These are phyloP conservation scores for Spondyliosoma cantharus DNA, from an alignment of 2,797 vertebrate species.

Conservation along the genomic window DNA sequence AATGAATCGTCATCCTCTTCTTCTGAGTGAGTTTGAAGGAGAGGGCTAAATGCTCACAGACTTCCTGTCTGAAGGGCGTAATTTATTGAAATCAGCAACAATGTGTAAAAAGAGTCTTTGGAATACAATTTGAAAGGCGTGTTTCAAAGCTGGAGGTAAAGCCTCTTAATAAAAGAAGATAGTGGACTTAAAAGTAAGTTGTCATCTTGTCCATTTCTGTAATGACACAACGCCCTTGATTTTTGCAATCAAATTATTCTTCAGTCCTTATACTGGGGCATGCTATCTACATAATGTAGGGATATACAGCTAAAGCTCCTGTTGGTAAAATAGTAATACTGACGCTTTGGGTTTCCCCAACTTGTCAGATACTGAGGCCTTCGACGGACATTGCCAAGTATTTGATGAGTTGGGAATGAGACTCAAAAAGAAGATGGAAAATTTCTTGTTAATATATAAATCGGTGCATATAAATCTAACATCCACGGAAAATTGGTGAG, in stretches of 20 bases:
- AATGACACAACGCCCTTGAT: conserved; percentile 27
- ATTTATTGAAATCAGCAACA: conserved; percentile 27
- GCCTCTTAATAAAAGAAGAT: conserved; percentile 8
- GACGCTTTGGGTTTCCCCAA: too few species aligned
- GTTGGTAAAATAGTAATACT: too few species aligned
- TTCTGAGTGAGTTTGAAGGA: conserved; percentile 6
- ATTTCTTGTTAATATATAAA: neutral
- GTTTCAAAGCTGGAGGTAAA: conserved; percentile 26
- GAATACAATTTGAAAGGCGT: neutral
- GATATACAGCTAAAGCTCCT: neutral
- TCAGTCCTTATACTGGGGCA: conserved; percentile 4
- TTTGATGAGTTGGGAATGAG: neutral
- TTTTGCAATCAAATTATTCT: neutral
- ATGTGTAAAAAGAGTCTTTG: conserved; percentile 9
- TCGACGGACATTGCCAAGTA: too few species aligned
- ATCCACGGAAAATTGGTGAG: neutral
- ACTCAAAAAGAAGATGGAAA: neutral
- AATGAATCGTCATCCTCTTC: neutral
- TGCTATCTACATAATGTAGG: neutral
- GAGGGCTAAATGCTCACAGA: neutral
- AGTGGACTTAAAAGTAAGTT: conserved; percentile 33
- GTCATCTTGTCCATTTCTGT: conserved; percentile 23
- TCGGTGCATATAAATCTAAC: conserved; percentile 5
- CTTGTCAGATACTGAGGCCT: too few species aligned
- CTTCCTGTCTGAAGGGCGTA: conserved; percentile 10